phyloP scores from a whole-genome alignment of 2,113 vertebrate species.

The Falcunculus frontatus region DNA sequence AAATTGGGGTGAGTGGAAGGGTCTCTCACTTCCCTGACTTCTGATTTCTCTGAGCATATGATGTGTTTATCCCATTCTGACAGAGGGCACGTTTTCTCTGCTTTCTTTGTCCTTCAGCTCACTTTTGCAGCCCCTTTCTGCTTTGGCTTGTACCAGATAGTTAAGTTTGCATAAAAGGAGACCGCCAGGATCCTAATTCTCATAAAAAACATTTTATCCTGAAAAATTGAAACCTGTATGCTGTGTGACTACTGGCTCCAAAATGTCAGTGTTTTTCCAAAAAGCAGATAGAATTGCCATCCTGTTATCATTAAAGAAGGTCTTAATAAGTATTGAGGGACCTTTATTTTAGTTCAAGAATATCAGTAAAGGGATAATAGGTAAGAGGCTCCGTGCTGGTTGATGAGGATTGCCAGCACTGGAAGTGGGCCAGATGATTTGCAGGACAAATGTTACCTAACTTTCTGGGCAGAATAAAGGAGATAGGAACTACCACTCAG shows the following conservation, averaged over 20 bases:
- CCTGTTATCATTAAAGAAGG: neutral
- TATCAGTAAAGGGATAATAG: neutral
- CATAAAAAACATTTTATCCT: neutral
- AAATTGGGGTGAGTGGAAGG: neutral
- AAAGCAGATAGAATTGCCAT: neutral
- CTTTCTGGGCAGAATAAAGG: neutral
- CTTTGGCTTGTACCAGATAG: neutral
- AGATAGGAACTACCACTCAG: neutral
- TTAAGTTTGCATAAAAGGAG: neutral
- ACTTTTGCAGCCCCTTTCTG: neutral
- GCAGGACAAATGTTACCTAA: neutral
- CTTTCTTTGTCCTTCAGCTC: neutral
- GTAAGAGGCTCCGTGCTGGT: rapidly evolving
- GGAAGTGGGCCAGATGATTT: neutral
- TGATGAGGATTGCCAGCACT: neutral
- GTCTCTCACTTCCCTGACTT: neutral
- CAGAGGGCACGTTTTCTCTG: neutral
- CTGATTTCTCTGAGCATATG: neutral
- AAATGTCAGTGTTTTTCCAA: neutral
- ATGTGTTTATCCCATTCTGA: neutral
- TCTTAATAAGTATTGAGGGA: neutral
- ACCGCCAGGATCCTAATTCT: neutral
- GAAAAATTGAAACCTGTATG: neutral
- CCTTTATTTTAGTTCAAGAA: neutral
- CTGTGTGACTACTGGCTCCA: neutral